Evolutionary conservation across 2,113 vertebrate genomes (phyloP).

Genomic region (Thamnophis sirtalis): DNA sequence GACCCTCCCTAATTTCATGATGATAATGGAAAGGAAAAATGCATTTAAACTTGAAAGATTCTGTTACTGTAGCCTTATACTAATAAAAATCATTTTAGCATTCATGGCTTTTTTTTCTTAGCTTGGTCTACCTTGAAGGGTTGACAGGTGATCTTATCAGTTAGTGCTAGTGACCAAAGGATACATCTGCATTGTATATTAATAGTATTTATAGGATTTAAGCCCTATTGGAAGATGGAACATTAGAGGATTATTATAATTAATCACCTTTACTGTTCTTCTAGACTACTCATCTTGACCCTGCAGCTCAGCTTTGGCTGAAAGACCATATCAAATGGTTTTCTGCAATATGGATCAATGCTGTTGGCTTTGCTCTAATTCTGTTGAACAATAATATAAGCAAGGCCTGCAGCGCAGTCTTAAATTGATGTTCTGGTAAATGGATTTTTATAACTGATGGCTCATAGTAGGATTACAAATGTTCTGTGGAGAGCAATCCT

Average conservation of each 20-base stretch:
- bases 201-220: neutral
- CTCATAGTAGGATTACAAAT: neutral
- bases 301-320: neutral
- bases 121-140: neutral
- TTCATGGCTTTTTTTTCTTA: neutral
- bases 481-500: neutral
- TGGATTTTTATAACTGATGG: neutral
- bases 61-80: neutral
- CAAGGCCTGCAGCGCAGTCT: neutral
- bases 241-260: neutral
- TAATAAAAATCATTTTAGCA: neutral
- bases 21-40: neutral
- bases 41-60: neutral
- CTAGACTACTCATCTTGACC: neutral
- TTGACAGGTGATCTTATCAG: neutral
- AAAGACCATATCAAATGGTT: constrained; percentile 2
- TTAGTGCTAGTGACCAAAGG: neutral
- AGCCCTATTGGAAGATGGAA: neutral
- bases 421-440: neutral
- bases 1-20: neutral
- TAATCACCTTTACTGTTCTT: neutral
- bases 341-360: constrained; percentile 1
- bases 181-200: neutral
- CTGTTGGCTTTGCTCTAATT: neutral
- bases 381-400: neutral